Base-by-base conservation (phyloP, 2,888 invertebrate genomes). In the Latrodectus hesperus region DNA sequence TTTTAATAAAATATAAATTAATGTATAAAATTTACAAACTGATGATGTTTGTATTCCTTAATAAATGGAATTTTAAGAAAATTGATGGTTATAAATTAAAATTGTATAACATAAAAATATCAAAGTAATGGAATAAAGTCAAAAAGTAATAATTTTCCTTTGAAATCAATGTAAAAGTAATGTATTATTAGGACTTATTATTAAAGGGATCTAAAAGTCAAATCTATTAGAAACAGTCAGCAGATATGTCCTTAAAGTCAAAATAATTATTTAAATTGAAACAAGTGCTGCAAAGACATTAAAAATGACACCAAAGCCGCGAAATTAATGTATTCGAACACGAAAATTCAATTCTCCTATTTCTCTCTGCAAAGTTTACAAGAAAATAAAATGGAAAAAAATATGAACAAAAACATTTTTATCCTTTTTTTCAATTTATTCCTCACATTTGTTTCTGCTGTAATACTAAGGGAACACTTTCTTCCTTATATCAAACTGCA, bases 401-500 rank as follows among this genome's bases (percentile, higher is more conserved):
- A 16, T 16, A 60, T 14, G 14, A 11, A 16, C 10, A 16, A 16
- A 22, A 38, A n/a, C 71, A 16, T 38, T 71, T 52, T 51, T 16
- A 52, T 17, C 38, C n/a, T 22, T 49, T 64, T 71, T 64, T 76
- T 75, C 38, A 26, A 22, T 76, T 76, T 67, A 9, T 14, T 51
- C 49, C 11, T 38, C 64, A 49, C 64, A 80, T 73, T 80, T 80
- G 73, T 65, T 64, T 49, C 65, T 49, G 11, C 38, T 38, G 38
- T 38, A 38, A 38, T 38, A 22, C 22, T 49, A 73, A 72, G 51
- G 65, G 72, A 64, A 72, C 52, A 64, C 49, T 76, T 65, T 60
- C 22, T 60, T 70, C 70, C 76, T 76, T 68, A 71, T 70, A 65
- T 52, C 53, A 26, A 84, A 84, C 71, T 84, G 77, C 84, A 85